Conservation (phyloP, 2,888 invertebrate species). For the Ophraella communa region DNA sequence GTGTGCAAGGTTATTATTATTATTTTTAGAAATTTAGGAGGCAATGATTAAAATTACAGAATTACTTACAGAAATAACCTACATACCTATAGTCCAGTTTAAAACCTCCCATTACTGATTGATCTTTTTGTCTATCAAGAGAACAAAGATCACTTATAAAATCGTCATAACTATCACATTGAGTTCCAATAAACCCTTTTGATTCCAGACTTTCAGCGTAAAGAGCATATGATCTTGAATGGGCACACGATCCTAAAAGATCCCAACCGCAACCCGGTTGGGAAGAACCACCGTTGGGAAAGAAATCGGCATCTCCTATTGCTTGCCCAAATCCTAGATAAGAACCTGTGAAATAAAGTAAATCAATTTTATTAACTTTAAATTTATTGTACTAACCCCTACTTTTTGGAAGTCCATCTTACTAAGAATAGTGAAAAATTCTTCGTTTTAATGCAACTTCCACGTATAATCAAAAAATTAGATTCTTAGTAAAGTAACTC, state of each 20-base stretch:
- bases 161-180: constrained; percentile 28
- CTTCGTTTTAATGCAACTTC: no score
- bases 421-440: no score
- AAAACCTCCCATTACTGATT: constrained; percentile 35
- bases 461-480: no score
- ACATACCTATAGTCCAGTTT: constrained; percentile 29
- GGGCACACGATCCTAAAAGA: constrained; percentile 55
- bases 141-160: constrained; percentile 26
- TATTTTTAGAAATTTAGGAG: constrained; percentile 8
- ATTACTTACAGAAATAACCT: no score
- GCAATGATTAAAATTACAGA: constrained; percentile 3
- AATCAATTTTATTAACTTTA: no score
- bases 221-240: constrained; percentile 56
- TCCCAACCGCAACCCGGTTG: constrained; percentile 54
- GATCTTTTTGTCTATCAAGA: background rate
- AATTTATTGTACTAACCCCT: no score
- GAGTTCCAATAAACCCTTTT: constrained; percentile 24
- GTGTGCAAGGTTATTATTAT: no score
- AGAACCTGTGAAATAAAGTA: constrained; percentile 10
- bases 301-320: constrained; percentile 54
- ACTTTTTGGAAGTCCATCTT: no score
- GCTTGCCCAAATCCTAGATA: constrained; percentile 35
- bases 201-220: constrained; percentile 57
- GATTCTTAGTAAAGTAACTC: no score
- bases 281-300: constrained; percentile 51